These are phyloP conservation scores for Hydrotaea diabolus DNA, from an alignment of 2,888 invertebrate genomes.

Conservation along the genomic window DNA sequence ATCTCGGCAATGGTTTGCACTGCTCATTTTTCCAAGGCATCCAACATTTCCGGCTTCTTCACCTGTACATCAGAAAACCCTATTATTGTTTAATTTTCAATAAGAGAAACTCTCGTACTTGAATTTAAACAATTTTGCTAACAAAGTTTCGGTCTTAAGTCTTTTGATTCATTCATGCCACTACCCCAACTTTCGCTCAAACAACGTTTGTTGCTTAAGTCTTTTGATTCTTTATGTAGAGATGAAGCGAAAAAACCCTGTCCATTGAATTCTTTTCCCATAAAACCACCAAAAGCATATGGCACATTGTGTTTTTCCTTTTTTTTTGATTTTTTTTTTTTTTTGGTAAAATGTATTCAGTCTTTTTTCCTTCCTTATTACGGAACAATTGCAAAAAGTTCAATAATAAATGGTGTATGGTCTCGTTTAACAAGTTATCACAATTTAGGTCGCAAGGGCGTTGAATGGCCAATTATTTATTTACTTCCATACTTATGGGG, in stretches of 20 bases:
- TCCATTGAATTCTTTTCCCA: constrained; percentile 13
- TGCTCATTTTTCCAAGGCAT: too few species aligned
- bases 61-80: too few species aligned
- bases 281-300: not conserved
- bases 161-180: too few species aligned
- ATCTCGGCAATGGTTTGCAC: too few species aligned
- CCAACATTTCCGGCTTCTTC: too few species aligned
- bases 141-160: too few species aligned
- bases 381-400: constrained; percentile 13
- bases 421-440: constrained; percentile 56
- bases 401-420: constrained; percentile 3
- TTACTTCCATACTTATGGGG: not conserved
- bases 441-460: constrained; percentile 66
- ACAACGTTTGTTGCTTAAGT: not conserved
- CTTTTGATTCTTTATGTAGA: not conserved
- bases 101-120: too few species aligned
- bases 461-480: constrained; percentile 55
- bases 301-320: not conserved
- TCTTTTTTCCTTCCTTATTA: too few species aligned
- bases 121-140: too few species aligned
- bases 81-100: too few species aligned
- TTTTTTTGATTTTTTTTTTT: not conserved
- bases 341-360: too few species aligned
- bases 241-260: not conserved
- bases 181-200: not conserved